Base-by-base conservation (phyloP, 2,888 invertebrate species). In the Leucozona laternaria region DNA sequence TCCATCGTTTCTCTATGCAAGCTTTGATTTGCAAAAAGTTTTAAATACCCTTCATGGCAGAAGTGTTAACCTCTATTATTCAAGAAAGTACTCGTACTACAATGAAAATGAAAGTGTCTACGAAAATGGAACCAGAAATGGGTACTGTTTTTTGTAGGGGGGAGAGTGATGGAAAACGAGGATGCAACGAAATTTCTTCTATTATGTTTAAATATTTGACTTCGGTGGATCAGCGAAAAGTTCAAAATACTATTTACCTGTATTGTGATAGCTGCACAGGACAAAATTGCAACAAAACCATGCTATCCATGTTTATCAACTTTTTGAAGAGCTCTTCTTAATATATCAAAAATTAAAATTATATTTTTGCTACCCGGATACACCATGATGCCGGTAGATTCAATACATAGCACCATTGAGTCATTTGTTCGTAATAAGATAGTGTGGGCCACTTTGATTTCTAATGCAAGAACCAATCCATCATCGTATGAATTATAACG, bases 71-170 rank as follows among this genome's bases (percentile, higher is more conserved):
- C 48, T 66, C n/a, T 66, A 20, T 10, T 75, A 45, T 34, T 73
- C 73, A 4, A 60, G 73, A 60, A 73, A 73, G n/a, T 48, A 73
- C 60, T 45, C 50, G 3, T 73, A 60, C 20, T 73, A 60, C 34
- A 60, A 73, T 17, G 48, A 34, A 62, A 60, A 73, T 17, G 48
- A 34, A 62, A 45, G 31, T 25, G 28, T 72, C 13, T 48, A 72
- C 15, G 50, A 75, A 75, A 75, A 34, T 50, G 62, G 60, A 3
- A 75, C 60, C 10, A 75, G 50, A 22, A 45, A 48, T 50, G 73
- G 31, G 4, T 60, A 17, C 10, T 60, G 60, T 48, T 48, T 60
- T 60, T 45, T 60, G 48, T 60, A 48, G 48, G 48, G 68, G 73
- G 8, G 62, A 62, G n/a, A 62, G 22, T 13, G 62, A 62, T 5